These are phyloP conservation scores for Neotoma lepida DNA, from an alignment of 2,113 vertebrate species.

Conservation along the genomic window DNA sequence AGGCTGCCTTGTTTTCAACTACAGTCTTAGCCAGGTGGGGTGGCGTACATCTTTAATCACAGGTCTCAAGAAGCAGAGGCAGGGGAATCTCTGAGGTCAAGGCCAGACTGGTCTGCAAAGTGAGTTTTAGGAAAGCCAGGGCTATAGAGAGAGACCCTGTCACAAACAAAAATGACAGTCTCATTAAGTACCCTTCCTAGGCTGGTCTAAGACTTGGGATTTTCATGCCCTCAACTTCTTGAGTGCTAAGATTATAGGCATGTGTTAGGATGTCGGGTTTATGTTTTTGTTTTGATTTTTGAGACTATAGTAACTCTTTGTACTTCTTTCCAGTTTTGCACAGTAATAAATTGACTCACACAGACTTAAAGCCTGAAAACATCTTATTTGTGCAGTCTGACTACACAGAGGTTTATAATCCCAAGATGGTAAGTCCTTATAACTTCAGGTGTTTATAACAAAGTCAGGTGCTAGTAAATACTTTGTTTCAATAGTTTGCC, in stretches of 20 bases:
- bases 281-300: neutral
- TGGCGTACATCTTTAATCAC: neutral
- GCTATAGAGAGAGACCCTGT: neutral
- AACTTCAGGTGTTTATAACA: too few species aligned
- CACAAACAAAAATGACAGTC: neutral
- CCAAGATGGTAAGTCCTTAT: conserved; percentile 85
- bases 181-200: neutral
- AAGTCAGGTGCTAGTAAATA: neutral
- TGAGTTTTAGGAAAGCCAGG: neutral
- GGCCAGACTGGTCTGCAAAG: neutral
- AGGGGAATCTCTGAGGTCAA: neutral
- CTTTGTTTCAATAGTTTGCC: neutral
- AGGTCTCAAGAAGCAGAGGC: neutral
- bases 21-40: neutral
- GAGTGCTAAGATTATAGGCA: neutral
- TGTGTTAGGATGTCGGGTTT: neutral
- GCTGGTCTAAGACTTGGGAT: neutral
- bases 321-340: conserved; percentile 89
- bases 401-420: conserved; percentile 89
- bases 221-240: neutral
- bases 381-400: conserved; percentile 93
- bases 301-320: neutral
- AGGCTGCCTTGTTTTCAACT: neutral
- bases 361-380: conserved; percentile 95
- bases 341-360: conserved; percentile 93